Base-by-base conservation (phyloP, 2,888 invertebrate species). In the Lithophane leautieri region DNA sequence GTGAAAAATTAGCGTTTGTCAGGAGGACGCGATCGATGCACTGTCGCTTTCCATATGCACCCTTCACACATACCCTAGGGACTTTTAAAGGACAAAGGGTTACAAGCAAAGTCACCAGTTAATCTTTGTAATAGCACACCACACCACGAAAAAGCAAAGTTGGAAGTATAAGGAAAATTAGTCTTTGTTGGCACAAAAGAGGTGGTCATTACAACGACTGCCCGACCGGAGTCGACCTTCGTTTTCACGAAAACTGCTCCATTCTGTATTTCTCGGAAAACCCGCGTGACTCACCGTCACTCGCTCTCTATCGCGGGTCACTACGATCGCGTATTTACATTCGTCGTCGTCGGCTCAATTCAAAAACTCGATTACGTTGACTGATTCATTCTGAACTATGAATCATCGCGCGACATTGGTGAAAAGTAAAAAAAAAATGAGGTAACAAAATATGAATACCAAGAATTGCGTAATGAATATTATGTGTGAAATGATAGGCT, bases 361-460 rank as follows among this genome's bases (percentile, higher is more conserved):
- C 95, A 96, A 96, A 96, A 95, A 95, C 95, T 95, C 94, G 94
- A 95, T 95, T 95, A 95, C 94, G 94, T 92, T 88, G 93, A 93
- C 93, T 96, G 96, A 96, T 94, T 96, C 96, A 96, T 92, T 89
- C 92, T 84, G 85, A 83, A 88, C 92, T 93, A 94, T 96, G 96
- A 96, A 94, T 96, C 96, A 96, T 93, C 93, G 86, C 86, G 90
- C 90, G 93, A 93, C 93, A 93, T 89, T 88, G 87, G 91, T 89
- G 92, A 93, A 93, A 94, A 94, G 19, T 91, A 92, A 84, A 86
- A 85, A 84, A 84, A 73, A 81, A 72, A 61, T 34, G 1, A 58
- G 25, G 61, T 76, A 58, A 77, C 65, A 73, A 85, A 83, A 74
- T 85, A 83, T 66, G 58, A n/a, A 71, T 82, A 71, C 54, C 50